Base-by-base conservation (phyloP, 1,140 invertebrate species). In the Drosophila persimilis region DNA sequence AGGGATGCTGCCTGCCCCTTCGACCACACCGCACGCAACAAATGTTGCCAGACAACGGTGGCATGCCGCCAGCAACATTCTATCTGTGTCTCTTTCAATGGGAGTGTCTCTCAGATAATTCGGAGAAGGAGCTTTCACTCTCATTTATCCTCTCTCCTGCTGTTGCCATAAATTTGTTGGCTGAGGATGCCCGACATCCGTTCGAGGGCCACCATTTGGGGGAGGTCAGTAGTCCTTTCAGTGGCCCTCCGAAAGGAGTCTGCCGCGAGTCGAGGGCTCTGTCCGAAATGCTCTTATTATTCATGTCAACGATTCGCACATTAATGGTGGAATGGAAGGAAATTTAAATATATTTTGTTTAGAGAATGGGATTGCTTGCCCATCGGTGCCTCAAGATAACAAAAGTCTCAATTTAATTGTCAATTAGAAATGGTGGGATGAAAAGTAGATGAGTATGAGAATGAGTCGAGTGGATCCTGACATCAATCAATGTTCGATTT, bases 391-490 rank as follows among this genome's bases (percentile, higher is more conserved):
- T 9, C 31, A 35, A 9, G 3, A 9, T 3, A 69, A 66, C 51
- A 48, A 69, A 67, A 67, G 65, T 67, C 65, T 66, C 51, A 66
- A 66, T 69, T 66, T 66, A 56, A 70, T 69, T 69, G 58, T 67
- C 66, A 70, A 69, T 70, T 70, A 69, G 63, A 44, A 45, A 11
- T 35, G 8, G 11, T 35, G 31, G 8, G 8, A 35, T 35, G 31
- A 9, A 11, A 9, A 9, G 24, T 24, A 24, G 31, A 44, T 50
- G 9, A 1, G 15, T 17, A n/a, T 9, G 17, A 22, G 48, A 13
- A 54, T 45, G 29, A 29, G 56, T 17, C 13, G 17, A 31, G 6
- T 8, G n/a, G 22, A 43, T 66, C 8, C 50, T 26, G 44, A 39
- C 53, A 73, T 73, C 69, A 63, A 73, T 73, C 53, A 64, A 29